Conservation (phyloP, 64 coral and sea anemone species). For the Montipora efflorescens region DNA sequence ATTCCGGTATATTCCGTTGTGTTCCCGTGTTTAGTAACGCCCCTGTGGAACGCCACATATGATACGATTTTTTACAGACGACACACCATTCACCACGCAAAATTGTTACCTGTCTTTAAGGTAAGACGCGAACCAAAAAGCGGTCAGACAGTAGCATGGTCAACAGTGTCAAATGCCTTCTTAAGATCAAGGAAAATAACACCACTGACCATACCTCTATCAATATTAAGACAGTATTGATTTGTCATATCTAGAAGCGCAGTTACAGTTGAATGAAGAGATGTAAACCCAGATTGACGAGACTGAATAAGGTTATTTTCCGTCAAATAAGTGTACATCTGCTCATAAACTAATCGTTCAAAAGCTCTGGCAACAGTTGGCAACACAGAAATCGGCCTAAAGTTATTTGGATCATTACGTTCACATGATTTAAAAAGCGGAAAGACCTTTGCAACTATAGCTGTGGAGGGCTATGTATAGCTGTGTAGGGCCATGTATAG, state of each 20-base stretch:
- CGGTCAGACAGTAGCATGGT: background rate
- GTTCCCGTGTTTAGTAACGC: no score
- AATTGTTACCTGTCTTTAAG: background rate
- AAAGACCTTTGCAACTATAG: background rate
- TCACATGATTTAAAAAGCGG: background rate
- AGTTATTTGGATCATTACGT: no score
- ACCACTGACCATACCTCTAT: background rate
- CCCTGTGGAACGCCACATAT: background rate
- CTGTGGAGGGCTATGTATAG: no score
- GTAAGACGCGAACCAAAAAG: background rate
- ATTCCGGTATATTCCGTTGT: no score
- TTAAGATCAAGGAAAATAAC: background rate
- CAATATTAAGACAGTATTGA: background rate
- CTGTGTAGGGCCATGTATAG: no score
- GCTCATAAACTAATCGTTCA: background rate
- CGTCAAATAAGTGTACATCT: background rate
- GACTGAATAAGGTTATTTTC: background rate
- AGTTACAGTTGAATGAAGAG: background rate
- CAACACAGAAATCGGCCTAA: no score
- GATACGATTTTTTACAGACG: conserved; percentile 12
- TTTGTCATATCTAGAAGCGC: background rate
- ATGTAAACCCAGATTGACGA: background rate
- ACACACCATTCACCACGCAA: background rate
- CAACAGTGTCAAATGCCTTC: no score
- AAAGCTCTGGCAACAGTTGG: no score